Evolutionary conservation across 1,140 invertebrate species (phyloP).

Genomic region (Tetragnatha versicolor): DNA sequence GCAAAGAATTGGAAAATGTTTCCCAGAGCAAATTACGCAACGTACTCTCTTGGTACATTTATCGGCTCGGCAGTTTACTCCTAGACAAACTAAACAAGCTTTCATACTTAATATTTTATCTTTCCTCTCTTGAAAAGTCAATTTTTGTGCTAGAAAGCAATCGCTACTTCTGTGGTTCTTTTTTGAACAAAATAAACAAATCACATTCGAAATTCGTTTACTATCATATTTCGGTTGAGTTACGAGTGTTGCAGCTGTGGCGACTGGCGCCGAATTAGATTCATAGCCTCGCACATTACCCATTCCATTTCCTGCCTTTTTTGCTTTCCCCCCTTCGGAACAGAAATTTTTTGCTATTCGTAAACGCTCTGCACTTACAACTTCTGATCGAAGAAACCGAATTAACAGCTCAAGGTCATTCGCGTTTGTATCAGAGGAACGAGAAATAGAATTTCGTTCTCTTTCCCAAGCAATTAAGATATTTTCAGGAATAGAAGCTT

Average conservation of each 20-base stretch:
- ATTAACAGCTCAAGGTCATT: not conserved
- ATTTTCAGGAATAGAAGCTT: not conserved
- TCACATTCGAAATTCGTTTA: not conserved
- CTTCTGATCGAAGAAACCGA: not conserved
- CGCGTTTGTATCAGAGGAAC: not conserved
- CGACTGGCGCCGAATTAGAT: not conserved
- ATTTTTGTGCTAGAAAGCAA: not conserved
- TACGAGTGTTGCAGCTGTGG: not conserved
- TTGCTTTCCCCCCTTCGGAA: not conserved
- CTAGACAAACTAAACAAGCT: not conserved
- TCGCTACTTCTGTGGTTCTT: not conserved
- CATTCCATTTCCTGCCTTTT: not conserved
- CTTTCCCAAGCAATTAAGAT: not conserved
- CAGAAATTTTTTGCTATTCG: not conserved
- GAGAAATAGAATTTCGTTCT: not conserved
- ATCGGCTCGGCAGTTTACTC: not conserved
- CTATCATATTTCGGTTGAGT: not conserved
- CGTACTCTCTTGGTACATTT: not conserved
- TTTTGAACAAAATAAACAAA: constrained; percentile 3
- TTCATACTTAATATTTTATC: not conserved
- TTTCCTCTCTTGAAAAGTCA: not conserved
- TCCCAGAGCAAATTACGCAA: not conserved
- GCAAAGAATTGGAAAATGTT: not conserved
- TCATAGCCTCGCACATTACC: not conserved
- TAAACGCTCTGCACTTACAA: not conserved